phyloP scores from a whole-genome alignment of 2,113 vertebrate species.

The Alethe diademata region DNA sequence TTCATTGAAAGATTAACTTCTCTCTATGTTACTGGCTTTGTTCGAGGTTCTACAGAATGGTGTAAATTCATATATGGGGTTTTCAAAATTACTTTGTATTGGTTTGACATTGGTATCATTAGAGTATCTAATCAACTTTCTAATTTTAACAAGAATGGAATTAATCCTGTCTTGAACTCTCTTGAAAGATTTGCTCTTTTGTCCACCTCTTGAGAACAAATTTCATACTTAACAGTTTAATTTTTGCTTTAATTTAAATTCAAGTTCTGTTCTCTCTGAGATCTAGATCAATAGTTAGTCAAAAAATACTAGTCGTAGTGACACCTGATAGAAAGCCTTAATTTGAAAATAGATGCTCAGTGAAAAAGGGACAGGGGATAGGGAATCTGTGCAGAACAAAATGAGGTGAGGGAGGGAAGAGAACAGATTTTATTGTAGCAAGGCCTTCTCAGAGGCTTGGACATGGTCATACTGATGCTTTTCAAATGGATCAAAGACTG shows the following conservation, averaged over 20 bases:
- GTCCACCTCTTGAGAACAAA: neutral
- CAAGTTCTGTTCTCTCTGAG: neutral
- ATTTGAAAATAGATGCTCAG: neutral
- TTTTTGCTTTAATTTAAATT: neutral
- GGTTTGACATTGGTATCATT: neutral
- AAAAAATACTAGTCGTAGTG: neutral
- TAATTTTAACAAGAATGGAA: neutral
- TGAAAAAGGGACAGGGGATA: neutral
- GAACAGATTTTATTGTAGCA: neutral
- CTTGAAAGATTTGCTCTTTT: neutral
- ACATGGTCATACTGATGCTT: neutral
- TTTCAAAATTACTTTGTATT: neutral
- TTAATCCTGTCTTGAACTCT: neutral
- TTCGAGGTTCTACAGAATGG: neutral
- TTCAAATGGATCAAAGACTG: neutral
- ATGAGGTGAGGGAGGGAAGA: neutral
- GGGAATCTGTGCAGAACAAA: neutral
- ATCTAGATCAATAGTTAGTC: neutral
- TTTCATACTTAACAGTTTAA: neutral
- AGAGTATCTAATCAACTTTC: neutral
- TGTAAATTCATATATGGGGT: neutral
- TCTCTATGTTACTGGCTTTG: neutral
- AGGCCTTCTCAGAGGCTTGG: neutral
- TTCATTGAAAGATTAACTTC: neutral
- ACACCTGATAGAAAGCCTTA: neutral